Conservation (phyloP, 2,113 vertebrate genomes). For the Galbula dea region DNA sequence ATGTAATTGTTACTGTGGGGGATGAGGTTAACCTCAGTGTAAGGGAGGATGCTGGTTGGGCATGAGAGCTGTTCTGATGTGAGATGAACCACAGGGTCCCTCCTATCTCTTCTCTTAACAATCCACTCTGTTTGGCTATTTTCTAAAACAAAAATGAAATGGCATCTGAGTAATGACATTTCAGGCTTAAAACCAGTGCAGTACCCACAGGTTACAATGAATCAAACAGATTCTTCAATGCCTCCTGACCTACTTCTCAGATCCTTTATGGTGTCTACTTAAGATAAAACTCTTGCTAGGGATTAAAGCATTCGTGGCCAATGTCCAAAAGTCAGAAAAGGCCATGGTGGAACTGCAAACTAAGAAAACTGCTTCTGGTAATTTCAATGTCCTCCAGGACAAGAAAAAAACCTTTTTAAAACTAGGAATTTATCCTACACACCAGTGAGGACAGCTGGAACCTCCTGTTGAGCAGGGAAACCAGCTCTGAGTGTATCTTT, state of each 20-base stretch:
- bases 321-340: not conserved
- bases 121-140: not conserved
- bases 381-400: not conserved
- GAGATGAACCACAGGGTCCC: not conserved
- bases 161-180: not conserved
- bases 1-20: not conserved
- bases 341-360: not conserved
- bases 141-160: not conserved
- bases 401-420: not conserved
- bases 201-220: not conserved
- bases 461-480: not conserved
- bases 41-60: accelerated
- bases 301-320: not conserved
- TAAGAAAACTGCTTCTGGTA: not conserved
- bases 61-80: not conserved
- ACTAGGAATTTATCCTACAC: not conserved
- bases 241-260: constrained; percentile 12
- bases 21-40: accelerated
- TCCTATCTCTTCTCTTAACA: not conserved
- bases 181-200: not conserved
- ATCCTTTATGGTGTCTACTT: not conserved
- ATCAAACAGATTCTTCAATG: not conserved
- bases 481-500: not conserved
- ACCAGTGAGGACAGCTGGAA: not conserved
- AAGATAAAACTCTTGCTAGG: not conserved